These are phyloP conservation scores for Cephus sareptanus DNA, from an alignment of 2,888 invertebrate species.

Conservation along the genomic window DNA sequence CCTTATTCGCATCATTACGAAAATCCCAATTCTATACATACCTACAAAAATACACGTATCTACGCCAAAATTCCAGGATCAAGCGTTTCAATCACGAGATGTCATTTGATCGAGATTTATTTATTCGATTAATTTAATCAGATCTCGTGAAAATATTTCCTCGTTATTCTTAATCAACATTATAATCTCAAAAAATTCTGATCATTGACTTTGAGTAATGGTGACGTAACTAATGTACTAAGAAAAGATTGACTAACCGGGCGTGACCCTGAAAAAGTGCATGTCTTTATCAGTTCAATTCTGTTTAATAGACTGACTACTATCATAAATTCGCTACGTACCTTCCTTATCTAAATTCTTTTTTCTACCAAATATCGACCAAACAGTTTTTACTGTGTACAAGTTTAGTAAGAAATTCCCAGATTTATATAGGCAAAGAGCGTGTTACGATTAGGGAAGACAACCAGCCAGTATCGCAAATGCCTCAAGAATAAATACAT, in stretches of 20 bases:
- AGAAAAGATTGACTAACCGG: background rate
- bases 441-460: background rate
- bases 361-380: background rate
- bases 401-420: background rate
- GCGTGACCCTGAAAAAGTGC: background rate
- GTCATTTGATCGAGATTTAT: background rate
- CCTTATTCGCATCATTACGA: background rate
- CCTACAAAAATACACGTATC: background rate
- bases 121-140: background rate
- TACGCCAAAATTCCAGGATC: background rate
- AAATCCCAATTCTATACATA: background rate
- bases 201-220: background rate
- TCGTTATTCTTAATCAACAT: background rate
- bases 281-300: background rate
- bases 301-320: background rate
- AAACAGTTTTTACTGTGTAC: background rate
- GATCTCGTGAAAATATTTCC: background rate
- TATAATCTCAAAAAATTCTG: background rate
- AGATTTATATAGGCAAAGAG: too few species aligned
- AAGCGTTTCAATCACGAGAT: background rate
- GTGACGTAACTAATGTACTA: background rate
- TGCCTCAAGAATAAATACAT: background rate
- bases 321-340: background rate
- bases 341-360: background rate
- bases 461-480: background rate